Evolutionary conservation across 2,113 vertebrate species (phyloP).

Genomic region (Chaetura pelagica): DNA sequence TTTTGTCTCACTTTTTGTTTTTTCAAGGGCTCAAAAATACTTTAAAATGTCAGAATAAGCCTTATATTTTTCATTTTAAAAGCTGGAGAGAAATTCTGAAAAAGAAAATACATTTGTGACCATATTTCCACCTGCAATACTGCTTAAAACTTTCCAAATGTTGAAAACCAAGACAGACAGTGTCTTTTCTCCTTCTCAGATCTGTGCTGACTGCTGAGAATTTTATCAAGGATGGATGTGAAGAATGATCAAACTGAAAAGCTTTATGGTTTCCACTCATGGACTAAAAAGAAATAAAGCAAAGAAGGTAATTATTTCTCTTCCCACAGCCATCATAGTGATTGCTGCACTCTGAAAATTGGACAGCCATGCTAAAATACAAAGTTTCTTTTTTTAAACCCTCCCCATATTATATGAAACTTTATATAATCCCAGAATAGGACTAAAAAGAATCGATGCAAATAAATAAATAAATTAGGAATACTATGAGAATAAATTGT

Average conservation of each 20-base stretch:
- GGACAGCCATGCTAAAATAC: background rate
- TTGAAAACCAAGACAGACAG: background rate
- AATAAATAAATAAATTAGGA: background rate
- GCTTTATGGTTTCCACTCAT: slow-evolving; percentile 8
- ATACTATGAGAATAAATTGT: background rate
- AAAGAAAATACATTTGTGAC: background rate
- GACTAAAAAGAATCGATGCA: background rate
- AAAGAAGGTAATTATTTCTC: slow-evolving; percentile 19
- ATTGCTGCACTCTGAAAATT: slow-evolving; percentile 16
- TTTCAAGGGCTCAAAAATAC: background rate
- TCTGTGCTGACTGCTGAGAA: slow-evolving; percentile 53
- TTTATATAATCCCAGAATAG: background rate
- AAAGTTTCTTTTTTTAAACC: background rate
- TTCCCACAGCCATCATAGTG: slow-evolving; percentile 5
- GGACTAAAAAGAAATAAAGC: slow-evolving; percentile 28
- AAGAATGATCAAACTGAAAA: slow-evolving; percentile 59
- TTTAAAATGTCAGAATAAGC: background rate
- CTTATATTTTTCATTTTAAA: slow-evolving; percentile 24
- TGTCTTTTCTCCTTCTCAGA: slow-evolving; percentile 18
- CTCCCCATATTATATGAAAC: background rate
- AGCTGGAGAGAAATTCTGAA: background rate
- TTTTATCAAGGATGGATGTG: slow-evolving; percentile 58
- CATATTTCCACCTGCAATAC: background rate
- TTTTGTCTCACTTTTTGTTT: background rate
- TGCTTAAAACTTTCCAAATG: slow-evolving; percentile 30